Percentiles rank a stretch among this genome's conserved stretches.
Conservation (phyloP, 1,140 invertebrate species). For the Intoshia linei region DNA sequence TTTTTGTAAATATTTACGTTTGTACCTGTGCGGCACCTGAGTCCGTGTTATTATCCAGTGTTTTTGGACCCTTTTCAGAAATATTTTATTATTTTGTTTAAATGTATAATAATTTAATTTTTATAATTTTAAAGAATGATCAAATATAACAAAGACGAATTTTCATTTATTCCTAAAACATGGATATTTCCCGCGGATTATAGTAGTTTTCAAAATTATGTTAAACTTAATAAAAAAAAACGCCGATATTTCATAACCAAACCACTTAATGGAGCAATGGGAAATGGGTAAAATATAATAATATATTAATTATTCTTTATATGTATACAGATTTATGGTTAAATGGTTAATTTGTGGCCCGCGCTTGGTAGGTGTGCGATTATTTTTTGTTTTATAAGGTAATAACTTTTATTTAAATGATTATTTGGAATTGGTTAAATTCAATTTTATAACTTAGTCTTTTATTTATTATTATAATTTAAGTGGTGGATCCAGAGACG, state of each 20-base stretch:
- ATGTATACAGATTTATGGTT: neutral
- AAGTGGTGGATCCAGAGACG: too few relatives aligned
- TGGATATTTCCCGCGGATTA: slow-evolving; percentile 21
- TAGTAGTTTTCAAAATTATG: slow-evolving; percentile 13
- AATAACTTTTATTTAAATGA: too few relatives aligned
- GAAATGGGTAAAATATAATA: slow-evolving; percentile 16
- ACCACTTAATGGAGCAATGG: slow-evolving; percentile 22
- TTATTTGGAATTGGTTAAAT: too few relatives aligned
- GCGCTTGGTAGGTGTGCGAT: neutral
- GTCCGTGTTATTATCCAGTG: neutral
- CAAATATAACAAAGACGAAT: slow-evolving; percentile 17
- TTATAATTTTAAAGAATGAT: slow-evolving; percentile 11
- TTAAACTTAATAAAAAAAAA: slow-evolving; percentile 15
- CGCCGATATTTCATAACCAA: slow-evolving; percentile 18
- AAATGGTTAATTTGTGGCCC: neutral
- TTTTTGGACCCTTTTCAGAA: too few relatives aligned
- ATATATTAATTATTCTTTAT: neutral
- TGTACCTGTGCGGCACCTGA: too few relatives aligned
- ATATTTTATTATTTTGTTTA: neutral
- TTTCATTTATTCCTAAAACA: slow-evolving; percentile 18
- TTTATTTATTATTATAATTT: too few relatives aligned
- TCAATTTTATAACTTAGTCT: too few relatives aligned
- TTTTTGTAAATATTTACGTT: neutral
- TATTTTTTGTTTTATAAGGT: neutral
- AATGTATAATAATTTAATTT: neutral